A percentile compares a stretch with the other conserved stretches of the same genome.
Evolutionary conservation across 2,113 vertebrate species (phyloP).

Genomic region (Cepphus grylle): DNA sequence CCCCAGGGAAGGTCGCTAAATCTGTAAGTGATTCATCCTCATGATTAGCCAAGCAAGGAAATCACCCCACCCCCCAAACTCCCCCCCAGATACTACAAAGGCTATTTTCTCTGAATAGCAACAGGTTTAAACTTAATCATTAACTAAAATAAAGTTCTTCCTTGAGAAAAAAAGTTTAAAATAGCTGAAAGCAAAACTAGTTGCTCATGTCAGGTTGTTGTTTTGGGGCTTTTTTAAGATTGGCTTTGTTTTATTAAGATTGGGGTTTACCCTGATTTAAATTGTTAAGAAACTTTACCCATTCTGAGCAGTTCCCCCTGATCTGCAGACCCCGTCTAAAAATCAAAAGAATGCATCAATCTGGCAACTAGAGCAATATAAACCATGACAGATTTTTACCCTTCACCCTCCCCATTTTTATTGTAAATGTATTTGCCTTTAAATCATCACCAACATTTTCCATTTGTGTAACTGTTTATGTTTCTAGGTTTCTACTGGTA

Average conservation of each 20-base stretch:
- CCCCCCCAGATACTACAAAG: neutral
- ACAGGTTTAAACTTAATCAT: neutral
- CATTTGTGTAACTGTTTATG: neutral
- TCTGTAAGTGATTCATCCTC: neutral
- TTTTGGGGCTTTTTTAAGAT: neutral
- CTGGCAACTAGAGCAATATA: neutral
- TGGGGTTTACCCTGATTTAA: neutral
- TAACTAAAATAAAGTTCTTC: neutral
- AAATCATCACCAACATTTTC: neutral
- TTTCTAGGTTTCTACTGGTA: neutral
- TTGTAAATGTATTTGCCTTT: neutral
- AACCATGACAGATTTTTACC: neutral
- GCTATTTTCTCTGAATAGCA: neutral
- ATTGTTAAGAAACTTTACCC: neutral
- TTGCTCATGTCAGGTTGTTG: neutral
- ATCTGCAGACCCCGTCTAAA: neutral
- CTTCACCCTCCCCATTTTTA: neutral
- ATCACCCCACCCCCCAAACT: neutral
- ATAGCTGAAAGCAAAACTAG: neutral
- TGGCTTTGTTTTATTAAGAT: neutral
- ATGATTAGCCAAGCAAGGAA: neutral
- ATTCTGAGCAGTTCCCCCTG: neutral
- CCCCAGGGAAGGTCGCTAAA: neutral
- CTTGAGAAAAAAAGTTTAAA: neutral
- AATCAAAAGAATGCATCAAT: neutral